Evolutionary conservation across 1,140 invertebrate genomes (phyloP).

Genomic region (Drosophila subobscura): DNA sequence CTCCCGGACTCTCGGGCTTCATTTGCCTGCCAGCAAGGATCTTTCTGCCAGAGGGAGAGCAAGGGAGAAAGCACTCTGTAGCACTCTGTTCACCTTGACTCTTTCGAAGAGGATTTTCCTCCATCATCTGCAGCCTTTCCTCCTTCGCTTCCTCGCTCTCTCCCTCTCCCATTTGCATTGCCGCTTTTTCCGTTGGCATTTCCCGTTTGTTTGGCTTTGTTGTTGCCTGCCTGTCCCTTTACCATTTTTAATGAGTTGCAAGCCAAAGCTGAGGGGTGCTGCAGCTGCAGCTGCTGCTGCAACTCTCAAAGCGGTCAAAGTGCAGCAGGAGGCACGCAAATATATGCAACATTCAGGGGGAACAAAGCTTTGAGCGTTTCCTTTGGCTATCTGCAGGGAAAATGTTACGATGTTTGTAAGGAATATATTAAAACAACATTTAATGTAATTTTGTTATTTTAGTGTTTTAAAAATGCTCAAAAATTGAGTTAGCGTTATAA

Average conservation of each 20-base stretch:
- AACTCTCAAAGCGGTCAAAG: constrained; percentile 30
- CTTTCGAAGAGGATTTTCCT: constrained; percentile 34
- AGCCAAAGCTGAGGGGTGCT: constrained; percentile 17
- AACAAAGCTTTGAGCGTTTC: constrained; percentile 31
- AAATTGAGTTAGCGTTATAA: too few relatives aligned
- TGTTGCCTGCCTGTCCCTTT: constrained; percentile 17
- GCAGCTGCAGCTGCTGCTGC: too few relatives aligned
- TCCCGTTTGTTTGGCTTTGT: constrained; percentile 39
- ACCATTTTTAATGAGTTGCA: constrained; percentile 64
- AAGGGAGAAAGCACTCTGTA: too few relatives aligned
- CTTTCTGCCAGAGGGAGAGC: background rate
- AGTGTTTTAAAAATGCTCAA: too few relatives aligned
- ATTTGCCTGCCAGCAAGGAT: constrained; percentile 34
- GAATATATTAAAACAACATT: too few relatives aligned
- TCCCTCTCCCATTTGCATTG: background rate
- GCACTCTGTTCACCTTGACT: constrained; percentile 48
- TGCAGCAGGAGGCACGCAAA: background rate
- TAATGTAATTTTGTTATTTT: too few relatives aligned
- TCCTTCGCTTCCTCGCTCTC: constrained; percentile 11
- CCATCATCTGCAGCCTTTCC: constrained; percentile 34
- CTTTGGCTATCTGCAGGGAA: background rate
- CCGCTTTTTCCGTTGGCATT: background rate
- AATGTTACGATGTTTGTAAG: too few relatives aligned
- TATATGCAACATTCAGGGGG: background rate
- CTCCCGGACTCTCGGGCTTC: constrained; percentile 12